Percentiles rank a stretch among this genome's conserved stretches.
These are phyloP conservation scores for Montipora cactus DNA, from an alignment of 64 coral and sea anemone species.

Conservation along the genomic window DNA sequence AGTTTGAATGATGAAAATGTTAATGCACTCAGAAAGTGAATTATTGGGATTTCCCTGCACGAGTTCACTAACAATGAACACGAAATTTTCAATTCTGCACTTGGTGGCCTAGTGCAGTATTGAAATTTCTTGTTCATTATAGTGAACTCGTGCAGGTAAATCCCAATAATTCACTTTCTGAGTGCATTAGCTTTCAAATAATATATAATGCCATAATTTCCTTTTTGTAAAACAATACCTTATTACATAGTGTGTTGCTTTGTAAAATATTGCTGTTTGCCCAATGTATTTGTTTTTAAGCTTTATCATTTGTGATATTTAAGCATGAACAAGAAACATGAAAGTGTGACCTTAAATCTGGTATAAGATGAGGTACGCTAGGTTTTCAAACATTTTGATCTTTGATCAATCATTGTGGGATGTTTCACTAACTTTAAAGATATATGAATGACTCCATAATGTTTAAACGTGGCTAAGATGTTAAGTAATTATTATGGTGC, in stretches of 20 bases:
- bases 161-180: too few species aligned
- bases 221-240: background rate
- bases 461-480: constrained; percentile 61
- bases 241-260: background rate
- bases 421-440: constrained; percentile 37
- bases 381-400: constrained; percentile 35
- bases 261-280: constrained; percentile 45
- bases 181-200: background rate
- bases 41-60: too few species aligned
- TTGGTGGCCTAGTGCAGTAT: too few species aligned
- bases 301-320: constrained; percentile 23
- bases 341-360: constrained; percentile 38
- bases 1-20: too few species aligned
- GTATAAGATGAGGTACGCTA: constrained; percentile 33
- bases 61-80: too few species aligned
- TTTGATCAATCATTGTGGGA: constrained; percentile 17
- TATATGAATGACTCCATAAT: constrained; percentile 56
- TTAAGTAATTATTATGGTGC: constrained; percentile 44
- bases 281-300: constrained; percentile 46
- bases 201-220: constrained; percentile 7
- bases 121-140: too few species aligned
- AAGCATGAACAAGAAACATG: constrained; percentile 53
- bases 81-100: too few species aligned
- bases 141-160: too few species aligned
- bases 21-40: too few species aligned